These are phyloP conservation scores for Drosophila anomelani DNA, from an alignment of 2,888 invertebrate species.

Conservation along the genomic window DNA sequence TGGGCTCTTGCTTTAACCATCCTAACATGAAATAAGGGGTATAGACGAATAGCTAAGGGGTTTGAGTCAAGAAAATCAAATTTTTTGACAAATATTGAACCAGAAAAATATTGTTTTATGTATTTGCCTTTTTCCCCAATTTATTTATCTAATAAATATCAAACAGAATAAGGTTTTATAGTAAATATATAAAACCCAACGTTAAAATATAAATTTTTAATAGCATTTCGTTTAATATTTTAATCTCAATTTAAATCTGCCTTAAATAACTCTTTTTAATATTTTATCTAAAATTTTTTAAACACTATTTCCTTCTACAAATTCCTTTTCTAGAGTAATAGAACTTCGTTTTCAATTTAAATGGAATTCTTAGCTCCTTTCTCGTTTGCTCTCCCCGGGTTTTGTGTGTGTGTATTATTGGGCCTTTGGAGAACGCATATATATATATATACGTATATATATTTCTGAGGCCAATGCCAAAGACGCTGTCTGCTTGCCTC, in stretches of 20 bases:
- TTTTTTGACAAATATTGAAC: too few species aligned
- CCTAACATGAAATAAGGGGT: background rate
- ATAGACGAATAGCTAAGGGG: background rate
- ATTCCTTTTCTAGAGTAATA: constrained; percentile 10
- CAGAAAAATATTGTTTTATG: background rate
- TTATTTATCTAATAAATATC: too few species aligned
- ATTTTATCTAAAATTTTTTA: too few species aligned
- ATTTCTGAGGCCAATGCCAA: constrained; percentile 66
- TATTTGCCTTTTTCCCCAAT: too few species aligned
- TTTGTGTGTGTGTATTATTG: constrained; percentile 37
- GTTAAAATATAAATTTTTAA: background rate
- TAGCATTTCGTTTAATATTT: too few species aligned
- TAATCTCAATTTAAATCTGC: background rate
- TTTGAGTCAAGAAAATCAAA: background rate
- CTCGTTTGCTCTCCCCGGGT: constrained; percentile 13
- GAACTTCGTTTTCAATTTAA: constrained; percentile 14
- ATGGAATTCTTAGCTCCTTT: constrained; percentile 31
- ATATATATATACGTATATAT: background rate
- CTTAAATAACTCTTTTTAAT: background rate
- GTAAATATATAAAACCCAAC: too few species aligned
- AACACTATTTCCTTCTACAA: too few species aligned
- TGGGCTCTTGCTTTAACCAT: constrained; percentile 42
- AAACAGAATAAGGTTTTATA: background rate
- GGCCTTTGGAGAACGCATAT: constrained; percentile 63
- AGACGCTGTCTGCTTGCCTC: constrained; percentile 56